Evolutionary conservation across 2,113 vertebrate genomes (phyloP).

Genomic region (Hylia prasina): DNA sequence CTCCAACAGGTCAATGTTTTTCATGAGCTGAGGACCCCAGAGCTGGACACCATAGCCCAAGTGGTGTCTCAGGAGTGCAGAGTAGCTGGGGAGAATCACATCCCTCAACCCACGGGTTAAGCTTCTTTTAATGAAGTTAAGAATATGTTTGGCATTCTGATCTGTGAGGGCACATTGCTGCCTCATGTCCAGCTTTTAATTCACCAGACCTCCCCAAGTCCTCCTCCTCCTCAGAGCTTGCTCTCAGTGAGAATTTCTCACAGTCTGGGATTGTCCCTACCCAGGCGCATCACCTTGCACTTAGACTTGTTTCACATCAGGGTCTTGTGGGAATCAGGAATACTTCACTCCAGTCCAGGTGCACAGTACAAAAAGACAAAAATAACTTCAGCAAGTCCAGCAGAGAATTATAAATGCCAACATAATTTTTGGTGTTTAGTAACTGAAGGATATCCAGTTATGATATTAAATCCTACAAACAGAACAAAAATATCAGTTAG

Average conservation of each 20-base stretch:
- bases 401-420: not conserved
- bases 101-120: not conserved
- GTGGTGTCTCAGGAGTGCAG: not conserved
- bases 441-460: not conserved
- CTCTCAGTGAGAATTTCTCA: not conserved
- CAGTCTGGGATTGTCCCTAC: not conserved
- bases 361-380: not conserved
- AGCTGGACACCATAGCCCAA: not conserved
- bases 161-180: not conserved
- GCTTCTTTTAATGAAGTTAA: not conserved
- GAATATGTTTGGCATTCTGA: not conserved
- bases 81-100: not conserved
- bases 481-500: not conserved
- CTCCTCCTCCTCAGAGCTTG: not conserved
- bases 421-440: not conserved
- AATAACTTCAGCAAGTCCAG: not conserved
- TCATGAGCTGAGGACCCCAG: not conserved
- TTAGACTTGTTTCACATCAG: not conserved
- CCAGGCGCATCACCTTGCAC: not conserved
- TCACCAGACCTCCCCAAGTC: not conserved
- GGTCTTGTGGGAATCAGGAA: not conserved
- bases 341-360: not conserved
- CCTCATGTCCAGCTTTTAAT: not conserved
- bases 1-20: not conserved
- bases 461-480: not conserved